A percentile compares a stretch with the other conserved stretches of the same genome.
These are phyloP conservation scores for Saccostrea cuccullata DNA, from an alignment of 1,140 invertebrate genomes.

Conservation along the genomic window DNA sequence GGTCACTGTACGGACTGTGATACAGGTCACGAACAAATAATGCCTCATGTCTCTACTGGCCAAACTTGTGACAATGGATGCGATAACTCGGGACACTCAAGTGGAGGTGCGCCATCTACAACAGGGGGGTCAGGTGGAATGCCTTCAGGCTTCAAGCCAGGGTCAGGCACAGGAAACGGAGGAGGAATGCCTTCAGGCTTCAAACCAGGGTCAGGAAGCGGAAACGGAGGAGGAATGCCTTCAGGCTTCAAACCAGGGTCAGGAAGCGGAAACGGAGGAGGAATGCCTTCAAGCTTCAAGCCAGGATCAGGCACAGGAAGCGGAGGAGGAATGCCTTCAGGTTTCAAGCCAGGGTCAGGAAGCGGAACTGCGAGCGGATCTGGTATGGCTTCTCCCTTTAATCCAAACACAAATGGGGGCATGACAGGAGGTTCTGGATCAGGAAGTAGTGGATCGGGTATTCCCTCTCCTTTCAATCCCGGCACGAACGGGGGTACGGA, in stretches of 20 bases:
- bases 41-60: background rate
- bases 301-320: too few relatives aligned
- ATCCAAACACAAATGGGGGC: too few relatives aligned
- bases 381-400: background rate
- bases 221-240: background rate
- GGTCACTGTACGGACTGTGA: slow-evolving; percentile 26
- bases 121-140: background rate
- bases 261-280: background rate
- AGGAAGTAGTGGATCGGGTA: too few relatives aligned
- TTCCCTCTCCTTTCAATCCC: too few relatives aligned
- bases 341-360: too few relatives aligned
- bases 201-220: background rate
- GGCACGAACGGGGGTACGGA: too few relatives aligned
- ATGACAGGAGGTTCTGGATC: too few relatives aligned
- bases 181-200: background rate
- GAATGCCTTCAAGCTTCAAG: background rate
- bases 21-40: slow-evolving; percentile 12
- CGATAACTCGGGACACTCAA: background rate
- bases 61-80: background rate
- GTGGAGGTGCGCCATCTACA: background rate
- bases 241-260: background rate
- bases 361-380: background rate
- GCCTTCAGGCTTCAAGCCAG: slow-evolving; percentile 2
- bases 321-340: too few relatives aligned
- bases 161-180: background rate